phyloP scores from a whole-genome alignment of 2,113 vertebrate species.

The Carettochelys insculpta region DNA sequence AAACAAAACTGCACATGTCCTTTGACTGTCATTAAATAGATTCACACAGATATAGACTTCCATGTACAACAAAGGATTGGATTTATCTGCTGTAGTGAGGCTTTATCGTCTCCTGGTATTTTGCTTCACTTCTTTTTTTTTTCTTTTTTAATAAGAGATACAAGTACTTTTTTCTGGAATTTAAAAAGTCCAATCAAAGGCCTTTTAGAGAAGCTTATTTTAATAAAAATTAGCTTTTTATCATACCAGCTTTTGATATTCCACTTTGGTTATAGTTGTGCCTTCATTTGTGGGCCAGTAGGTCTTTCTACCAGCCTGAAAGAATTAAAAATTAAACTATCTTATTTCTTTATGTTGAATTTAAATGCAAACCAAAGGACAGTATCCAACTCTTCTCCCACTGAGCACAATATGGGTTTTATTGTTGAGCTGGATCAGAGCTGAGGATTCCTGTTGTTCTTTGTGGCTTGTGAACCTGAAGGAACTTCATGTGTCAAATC shows the following conservation, averaged over 20 bases:
- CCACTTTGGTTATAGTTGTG: neutral
- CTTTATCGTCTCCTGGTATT: constrained; percentile 28
- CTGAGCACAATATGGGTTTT: neutral
- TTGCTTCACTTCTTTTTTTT: constrained; percentile 11
- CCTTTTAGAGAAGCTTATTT: constrained; percentile 29
- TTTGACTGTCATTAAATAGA: constrained; percentile 43
- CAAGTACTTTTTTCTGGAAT: constrained; percentile 20
- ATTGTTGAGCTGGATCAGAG: neutral
- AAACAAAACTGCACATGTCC: constrained; percentile 26
- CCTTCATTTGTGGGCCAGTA: neutral
- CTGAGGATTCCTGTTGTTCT: neutral
- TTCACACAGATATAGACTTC: neutral
- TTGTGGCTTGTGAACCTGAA: neutral
- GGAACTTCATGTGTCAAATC: neutral
- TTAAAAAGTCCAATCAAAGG: constrained; percentile 52
- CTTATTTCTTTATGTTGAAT: neutral
- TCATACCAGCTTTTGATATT: constrained; percentile 47
- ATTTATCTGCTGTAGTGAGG: neutral
- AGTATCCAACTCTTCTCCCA: neutral
- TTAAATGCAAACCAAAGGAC: rapidly evolving
- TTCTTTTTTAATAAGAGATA: constrained; percentile 7
- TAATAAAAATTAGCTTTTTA: constrained; percentile 59
- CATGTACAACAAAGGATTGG: neutral
- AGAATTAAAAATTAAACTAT: constrained; percentile 22
- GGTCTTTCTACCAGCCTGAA: constrained; percentile 10